phyloP scores from a whole-genome alignment of 2,113 vertebrate genomes.

The Cephalopterus ornatus region DNA sequence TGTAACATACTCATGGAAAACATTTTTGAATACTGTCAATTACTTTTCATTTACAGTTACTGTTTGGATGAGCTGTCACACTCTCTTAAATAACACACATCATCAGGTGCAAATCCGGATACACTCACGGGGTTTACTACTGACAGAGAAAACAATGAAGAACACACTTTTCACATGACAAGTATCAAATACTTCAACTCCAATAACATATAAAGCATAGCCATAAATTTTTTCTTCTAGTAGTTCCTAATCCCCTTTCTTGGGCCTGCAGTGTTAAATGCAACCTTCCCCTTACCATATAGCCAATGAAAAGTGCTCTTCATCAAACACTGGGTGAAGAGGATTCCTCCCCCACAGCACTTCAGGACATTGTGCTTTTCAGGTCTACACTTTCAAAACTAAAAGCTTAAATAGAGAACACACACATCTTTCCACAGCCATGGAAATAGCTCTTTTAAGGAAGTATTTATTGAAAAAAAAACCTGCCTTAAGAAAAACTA shows the following conservation, averaged over 20 bases:
- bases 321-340: neutral
- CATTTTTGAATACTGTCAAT: neutral
- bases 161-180: neutral
- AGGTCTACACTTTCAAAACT: neutral
- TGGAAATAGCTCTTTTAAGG: neutral
- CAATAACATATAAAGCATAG: neutral
- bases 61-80: neutral
- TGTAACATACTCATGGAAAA: neutral
- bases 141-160: neutral
- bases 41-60: neutral
- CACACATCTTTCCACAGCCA: accelerated
- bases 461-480: neutral
- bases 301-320: neutral
- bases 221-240: neutral
- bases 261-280: neutral
- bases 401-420: neutral
- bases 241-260: neutral
- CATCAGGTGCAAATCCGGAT: neutral
- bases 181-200: neutral
- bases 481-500: neutral
- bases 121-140: neutral
- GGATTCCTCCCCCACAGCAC: neutral
- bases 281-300: neutral
- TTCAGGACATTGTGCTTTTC: neutral
- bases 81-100: constrained; percentile 20